These are phyloP conservation scores for Rhinichthys osculus DNA, from an alignment of 2,797 vertebrate genomes.

Conservation along the genomic window DNA sequence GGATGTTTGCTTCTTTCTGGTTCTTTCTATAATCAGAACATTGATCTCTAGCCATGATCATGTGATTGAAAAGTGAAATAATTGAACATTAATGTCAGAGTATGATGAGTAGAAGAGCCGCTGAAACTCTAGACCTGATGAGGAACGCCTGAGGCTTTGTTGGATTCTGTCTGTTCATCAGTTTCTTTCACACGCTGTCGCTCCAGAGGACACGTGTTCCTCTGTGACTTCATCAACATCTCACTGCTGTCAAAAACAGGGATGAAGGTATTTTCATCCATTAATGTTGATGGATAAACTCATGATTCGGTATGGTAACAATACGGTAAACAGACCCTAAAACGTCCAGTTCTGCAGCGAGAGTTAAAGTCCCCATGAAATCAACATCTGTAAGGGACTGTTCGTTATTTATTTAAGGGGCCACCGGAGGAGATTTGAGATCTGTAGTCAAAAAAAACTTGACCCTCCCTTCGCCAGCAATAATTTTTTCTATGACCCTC, in stretches of 20 bases:
- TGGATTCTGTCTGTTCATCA: constrained; percentile 10
- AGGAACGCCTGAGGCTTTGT: not conserved
- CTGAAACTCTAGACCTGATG: not conserved
- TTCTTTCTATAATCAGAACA: too few relatives aligned
- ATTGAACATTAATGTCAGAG: too few relatives aligned
- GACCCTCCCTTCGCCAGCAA: too few relatives aligned
- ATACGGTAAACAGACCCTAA: not conserved
- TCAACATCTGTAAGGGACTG: too few relatives aligned
- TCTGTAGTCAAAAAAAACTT: too few relatives aligned
- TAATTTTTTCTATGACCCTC: too few relatives aligned
- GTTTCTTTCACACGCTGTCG: not conserved
- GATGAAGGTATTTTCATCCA: too few relatives aligned
- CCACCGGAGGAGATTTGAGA: too few relatives aligned
- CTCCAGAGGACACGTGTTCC: not conserved
- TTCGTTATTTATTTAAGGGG: too few relatives aligned
- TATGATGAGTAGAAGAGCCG: not conserved
- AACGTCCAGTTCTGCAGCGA: not conserved
- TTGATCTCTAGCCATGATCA: not conserved
- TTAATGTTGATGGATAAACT: not conserved
- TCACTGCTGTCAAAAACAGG: too few relatives aligned
- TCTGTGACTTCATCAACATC: too few relatives aligned
- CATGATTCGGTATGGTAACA: not conserved
- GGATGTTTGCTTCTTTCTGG: too few relatives aligned
- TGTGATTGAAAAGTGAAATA: not conserved
- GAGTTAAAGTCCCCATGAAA: not conserved